A percentile compares a stretch with the other conserved stretches of the same genome.
Evolutionary conservation across 1,140 invertebrate species (phyloP).

Genomic region (Aphidius gifuensis): DNA sequence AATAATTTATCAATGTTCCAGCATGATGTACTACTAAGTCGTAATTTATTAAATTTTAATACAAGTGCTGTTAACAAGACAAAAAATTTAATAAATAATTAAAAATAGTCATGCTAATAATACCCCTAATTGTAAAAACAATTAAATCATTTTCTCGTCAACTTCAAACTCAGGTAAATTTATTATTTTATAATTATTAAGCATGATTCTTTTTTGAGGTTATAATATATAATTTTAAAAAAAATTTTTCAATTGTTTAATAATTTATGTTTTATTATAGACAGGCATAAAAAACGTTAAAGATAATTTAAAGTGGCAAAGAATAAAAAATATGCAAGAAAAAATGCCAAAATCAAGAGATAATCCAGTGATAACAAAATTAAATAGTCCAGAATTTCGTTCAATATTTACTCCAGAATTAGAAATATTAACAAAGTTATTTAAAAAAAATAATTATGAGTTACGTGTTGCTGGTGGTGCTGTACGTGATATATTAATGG

Average conservation of each 20-base stretch:
- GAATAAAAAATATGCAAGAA: slow-evolving; percentile 30
- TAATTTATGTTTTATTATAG: background rate
- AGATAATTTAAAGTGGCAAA: slow-evolving; percentile 29
- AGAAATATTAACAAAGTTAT: slow-evolving; percentile 65
- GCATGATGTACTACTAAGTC: too few relatives aligned
- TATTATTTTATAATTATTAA: background rate
- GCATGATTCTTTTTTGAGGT: background rate
- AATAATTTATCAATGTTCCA: too few relatives aligned
- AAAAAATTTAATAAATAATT: background rate
- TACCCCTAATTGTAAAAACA: background rate
- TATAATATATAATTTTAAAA: background rate
- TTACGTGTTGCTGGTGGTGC: slow-evolving; percentile 93
- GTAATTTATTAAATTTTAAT: too few relatives aligned
- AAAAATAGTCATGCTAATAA: slow-evolving; percentile 4
- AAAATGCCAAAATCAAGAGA: slow-evolving; percentile 54
- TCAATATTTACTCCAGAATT: slow-evolving; percentile 82
- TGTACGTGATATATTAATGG: slow-evolving; percentile 92
- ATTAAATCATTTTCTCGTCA: slow-evolving; percentile 10
- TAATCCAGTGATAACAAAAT: slow-evolving; percentile 67
- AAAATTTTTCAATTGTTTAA: too few relatives aligned
- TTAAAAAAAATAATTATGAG: slow-evolving; percentile 81
- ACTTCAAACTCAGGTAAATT: slow-evolving; percentile 12
- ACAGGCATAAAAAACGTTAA: slow-evolving; percentile 4
- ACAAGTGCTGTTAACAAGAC: too few relatives aligned
- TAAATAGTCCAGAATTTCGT: slow-evolving; percentile 71